Conservation (phyloP, 1,140 invertebrate species). For the Aphelenchoides besseyi region DNA sequence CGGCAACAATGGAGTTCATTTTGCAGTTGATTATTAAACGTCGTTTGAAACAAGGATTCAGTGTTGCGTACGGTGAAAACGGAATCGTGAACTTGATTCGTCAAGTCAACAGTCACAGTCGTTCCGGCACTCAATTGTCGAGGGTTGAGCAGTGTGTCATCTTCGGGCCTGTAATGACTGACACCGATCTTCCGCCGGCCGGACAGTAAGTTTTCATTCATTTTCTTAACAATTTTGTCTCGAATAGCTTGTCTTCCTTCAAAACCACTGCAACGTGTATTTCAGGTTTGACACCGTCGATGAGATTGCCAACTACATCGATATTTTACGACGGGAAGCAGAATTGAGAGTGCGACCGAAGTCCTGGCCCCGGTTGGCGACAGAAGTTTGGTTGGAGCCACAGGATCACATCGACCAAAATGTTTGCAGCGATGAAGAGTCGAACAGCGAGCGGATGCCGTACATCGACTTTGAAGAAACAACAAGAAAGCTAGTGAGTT, state of each 20-base stretch:
- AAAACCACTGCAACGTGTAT: no score
- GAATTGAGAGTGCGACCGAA: not conserved
- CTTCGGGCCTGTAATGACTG: conserved; percentile 39
- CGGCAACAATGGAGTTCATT: conserved; percentile 37
- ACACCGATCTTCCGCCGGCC: conserved; percentile 20
- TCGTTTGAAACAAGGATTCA: conserved; percentile 43
- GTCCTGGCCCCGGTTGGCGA: conserved; percentile 35
- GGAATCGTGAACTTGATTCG: conserved; percentile 42
- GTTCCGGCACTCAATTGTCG: conserved; percentile 5
- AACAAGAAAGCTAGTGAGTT: conserved; percentile 11
- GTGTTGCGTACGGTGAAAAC: conserved; percentile 38
- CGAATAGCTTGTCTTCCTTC: no score
- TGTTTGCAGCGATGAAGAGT: not conserved
- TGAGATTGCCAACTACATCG: not conserved
- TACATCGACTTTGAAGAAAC: not conserved
- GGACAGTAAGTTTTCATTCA: not conserved
- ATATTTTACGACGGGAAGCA: not conserved
- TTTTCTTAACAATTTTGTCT: conserved; percentile 14
- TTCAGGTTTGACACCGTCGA: not conserved
- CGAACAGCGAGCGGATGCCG: conserved; percentile 4
- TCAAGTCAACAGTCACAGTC: conserved; percentile 21
- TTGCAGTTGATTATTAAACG: conserved; percentile 37
- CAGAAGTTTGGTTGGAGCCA: conserved; percentile 39
- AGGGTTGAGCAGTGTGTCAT: conserved; percentile 42
- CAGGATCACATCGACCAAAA: not conserved